phyloP scores from a whole-genome alignment of 92 coral and sea anemone species.

The Metridium senile region DNA sequence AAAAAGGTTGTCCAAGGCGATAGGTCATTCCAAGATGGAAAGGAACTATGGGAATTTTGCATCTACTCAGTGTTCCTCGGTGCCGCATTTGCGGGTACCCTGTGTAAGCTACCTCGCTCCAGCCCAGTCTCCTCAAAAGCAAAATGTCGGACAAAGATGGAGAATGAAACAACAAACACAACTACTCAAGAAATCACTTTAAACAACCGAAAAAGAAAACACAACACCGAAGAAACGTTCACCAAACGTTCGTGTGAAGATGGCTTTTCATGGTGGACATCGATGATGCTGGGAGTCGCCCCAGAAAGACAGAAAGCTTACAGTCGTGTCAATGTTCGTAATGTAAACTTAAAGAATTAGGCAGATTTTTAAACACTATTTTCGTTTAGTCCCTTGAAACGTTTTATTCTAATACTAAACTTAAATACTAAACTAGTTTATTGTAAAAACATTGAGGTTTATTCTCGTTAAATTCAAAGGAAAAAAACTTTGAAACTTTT shows the following conservation, averaged over 20 bases:
- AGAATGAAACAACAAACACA: background rate
- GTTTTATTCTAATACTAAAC: background rate
- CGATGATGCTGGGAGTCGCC: slow-evolving; percentile 67
- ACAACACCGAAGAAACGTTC: slow-evolving; percentile 20
- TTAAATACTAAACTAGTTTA: background rate
- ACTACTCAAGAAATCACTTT: background rate
- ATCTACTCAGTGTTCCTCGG: too few relatives aligned
- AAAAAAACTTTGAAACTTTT: too few relatives aligned
- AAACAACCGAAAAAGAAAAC: slow-evolving; percentile 69
- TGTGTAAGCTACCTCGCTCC: slow-evolving; percentile 6
- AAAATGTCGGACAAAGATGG: slow-evolving; percentile 33
- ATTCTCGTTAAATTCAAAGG: too few relatives aligned
- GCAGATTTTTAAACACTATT: background rate
- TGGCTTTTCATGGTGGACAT: slow-evolving; percentile 91
- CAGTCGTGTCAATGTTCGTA: slow-evolving; percentile 18
- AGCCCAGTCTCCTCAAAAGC: slow-evolving; percentile 1
- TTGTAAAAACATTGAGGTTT: too few relatives aligned
- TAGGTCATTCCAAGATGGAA: too few relatives aligned
- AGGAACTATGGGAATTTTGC: too few relatives aligned
- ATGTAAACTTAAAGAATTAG: slow-evolving; percentile 1
- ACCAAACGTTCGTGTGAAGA: slow-evolving; percentile 66
- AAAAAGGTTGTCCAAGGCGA: too few relatives aligned
- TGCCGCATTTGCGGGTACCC: too few relatives aligned
- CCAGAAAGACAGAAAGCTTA: slow-evolving; percentile 21
- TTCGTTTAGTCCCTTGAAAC: background rate